Evolutionary conservation across 2,113 vertebrate species (phyloP).

Genomic region (Sceloporus tristichus): DNA sequence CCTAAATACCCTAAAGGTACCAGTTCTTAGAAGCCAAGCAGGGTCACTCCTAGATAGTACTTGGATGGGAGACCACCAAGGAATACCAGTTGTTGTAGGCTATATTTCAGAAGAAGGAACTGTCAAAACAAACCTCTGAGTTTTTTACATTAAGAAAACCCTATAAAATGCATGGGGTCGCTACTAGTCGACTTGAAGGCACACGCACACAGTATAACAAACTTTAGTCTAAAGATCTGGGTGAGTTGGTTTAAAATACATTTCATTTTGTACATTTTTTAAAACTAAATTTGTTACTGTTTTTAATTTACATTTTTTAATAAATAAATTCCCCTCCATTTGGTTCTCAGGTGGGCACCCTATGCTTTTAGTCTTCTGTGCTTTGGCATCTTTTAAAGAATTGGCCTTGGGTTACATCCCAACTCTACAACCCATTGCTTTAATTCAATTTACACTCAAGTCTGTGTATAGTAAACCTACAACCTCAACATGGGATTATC

Average conservation of each 20-base stretch:
- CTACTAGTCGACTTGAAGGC: background rate
- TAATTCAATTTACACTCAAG: background rate
- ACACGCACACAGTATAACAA: background rate
- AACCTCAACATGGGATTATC: background rate
- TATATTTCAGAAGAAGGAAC: too few relatives aligned
- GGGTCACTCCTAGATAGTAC: too few relatives aligned
- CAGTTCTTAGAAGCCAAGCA: too few relatives aligned
- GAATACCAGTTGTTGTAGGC: too few relatives aligned
- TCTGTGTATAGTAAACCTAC: background rate
- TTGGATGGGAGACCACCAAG: too few relatives aligned
- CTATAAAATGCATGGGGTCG: too few relatives aligned
- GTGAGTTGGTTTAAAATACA: background rate
- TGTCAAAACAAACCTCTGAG: too few relatives aligned
- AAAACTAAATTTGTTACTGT: too few relatives aligned
- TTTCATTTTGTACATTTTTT: background rate
- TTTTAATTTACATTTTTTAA: too few relatives aligned
- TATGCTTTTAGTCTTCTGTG: background rate
- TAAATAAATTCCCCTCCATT: too few relatives aligned
- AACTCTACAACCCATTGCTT: background rate
- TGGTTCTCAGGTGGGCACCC: too few relatives aligned
- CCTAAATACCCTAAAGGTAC: background rate
- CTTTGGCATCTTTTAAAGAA: background rate
- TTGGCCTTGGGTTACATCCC: background rate
- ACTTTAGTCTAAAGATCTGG: background rate
- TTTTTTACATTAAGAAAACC: too few relatives aligned